Evolutionary conservation across 1,140 invertebrate species (phyloP), one percentile per base, ranked within the genome.

Genomic region (Orchesella cincta): DNA sequence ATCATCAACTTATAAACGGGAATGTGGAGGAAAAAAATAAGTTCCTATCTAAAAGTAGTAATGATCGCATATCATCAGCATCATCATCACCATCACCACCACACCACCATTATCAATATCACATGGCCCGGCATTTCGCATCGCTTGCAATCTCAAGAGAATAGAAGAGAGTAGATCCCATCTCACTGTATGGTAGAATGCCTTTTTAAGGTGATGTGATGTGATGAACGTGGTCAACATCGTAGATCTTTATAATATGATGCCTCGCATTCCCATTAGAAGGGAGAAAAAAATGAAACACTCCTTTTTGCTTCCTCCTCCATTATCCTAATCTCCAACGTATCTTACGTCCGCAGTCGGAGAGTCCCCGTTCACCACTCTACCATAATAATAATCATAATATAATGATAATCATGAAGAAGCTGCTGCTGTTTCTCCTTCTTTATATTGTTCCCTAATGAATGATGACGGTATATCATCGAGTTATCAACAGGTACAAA

Each of bases 11-110:
- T n/a, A 67, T 67, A 67, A 18, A 67, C 26, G 23, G 23, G 26
- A 31, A n/a, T n/a, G n/a, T n/a, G n/a, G n/a, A n/a, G n/a, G n/a
- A n/a, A n/a, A n/a, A n/a, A n/a, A n/a, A n/a, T 33, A 67, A 46
- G 62, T 33, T 67, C 62, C 62, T n/a, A 67, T 67, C 28, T 67
- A 67, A 67, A 67, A 29, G 62, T 67, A 33, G 62, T 67, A 67
- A 67, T 67, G 62, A 67, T 31, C 62, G 62, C 62, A 67, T 67
- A 67, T 67, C 31, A 67, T 16, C n/a, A 67, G 3, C 31, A 67
- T 31, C 31, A 67, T 67, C 28, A 67, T 16, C 8, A 67, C 12
- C 62, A 29, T 31, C 62, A 67, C 62, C 29, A 67, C 2, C 26
- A 33, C 62, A 33, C 62, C 62, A 67, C 62, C 62, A 31, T 29